Percentiles rank a stretch among this genome's conserved stretches.
Evolutionary conservation across 2,113 vertebrate genomes (phyloP).

Genomic region (Vidua macroura): DNA sequence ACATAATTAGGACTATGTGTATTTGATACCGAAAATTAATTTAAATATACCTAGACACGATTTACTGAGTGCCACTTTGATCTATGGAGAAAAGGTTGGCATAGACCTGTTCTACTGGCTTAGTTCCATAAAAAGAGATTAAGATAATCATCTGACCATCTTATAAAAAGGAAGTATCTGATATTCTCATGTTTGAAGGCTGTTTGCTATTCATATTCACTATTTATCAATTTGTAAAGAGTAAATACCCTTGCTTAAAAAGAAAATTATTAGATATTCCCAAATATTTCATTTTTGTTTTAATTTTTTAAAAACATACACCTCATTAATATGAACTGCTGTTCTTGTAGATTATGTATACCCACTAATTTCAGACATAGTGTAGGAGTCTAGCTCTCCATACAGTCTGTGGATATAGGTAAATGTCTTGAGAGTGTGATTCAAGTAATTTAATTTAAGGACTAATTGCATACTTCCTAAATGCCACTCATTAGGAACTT

Average conservation of each 20-base stretch:
- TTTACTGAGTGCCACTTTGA: background rate
- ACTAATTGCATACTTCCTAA: background rate
- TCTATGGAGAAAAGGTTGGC: background rate
- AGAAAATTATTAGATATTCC: background rate
- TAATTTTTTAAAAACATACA: background rate
- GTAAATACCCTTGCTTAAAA: background rate
- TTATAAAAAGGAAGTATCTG: background rate
- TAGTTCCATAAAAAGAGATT: background rate
- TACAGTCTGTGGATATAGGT: background rate
- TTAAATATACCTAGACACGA: background rate
- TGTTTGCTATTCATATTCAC: background rate
- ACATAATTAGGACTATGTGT: background rate
- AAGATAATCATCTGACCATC: background rate
- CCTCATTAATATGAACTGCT: background rate
- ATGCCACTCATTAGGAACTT: background rate
- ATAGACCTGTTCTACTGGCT: background rate
- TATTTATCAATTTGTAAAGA: background rate
- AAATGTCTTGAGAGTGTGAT: background rate
- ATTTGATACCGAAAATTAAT: conserved; percentile 4
- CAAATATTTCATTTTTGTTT: background rate
- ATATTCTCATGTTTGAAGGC: background rate
- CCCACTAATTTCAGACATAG: background rate
- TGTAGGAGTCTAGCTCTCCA: background rate
- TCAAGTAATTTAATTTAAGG: background rate
- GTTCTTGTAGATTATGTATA: background rate